Evolutionary conservation across 2,797 vertebrate genomes (phyloP), one percentile per base, ranked within the genome.

Genomic region (Xiphophorus birchmanni): DNA sequence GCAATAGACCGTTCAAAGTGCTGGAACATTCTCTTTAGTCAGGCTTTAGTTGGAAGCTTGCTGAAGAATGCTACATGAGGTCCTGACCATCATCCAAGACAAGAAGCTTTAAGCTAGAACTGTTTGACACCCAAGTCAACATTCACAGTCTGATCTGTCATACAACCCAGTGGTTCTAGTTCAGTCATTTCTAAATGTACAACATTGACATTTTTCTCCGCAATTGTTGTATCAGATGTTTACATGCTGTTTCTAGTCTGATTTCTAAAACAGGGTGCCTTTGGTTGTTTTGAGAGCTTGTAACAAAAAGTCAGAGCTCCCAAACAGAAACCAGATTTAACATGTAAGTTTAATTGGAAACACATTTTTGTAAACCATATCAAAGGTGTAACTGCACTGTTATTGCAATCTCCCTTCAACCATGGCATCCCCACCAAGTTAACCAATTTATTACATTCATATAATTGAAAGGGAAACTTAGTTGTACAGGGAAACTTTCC

Each of bases 201-300:
- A 78, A 76, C 84, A 73, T 5, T 45, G 10, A 40, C 3, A 67
- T 83, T 75, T 76, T 74, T 75, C 48, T 50, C 80, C 60, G 0
- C 18, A 76, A 4, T 69, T 40, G 75, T 82, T 72, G 77, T 67
- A 13, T 84, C 74, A 74, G 56, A 88, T 40, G 42, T 65, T 79
- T 82, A 44, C n/a, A 26, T 56, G 65, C 35, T 3, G 11, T 37
- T 80, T 40, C 47, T 40, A 5, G 48, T 56, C 5, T 18, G 1
- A 80, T 87, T 87, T 82, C 74, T 45, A 81, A 88, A 89, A 79
- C 65, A 88, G 76, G 18, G 86, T 81, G 47, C 67, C 29, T 60
- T 15, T 48, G 15, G 45, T 63, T 10, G 74, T 81, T 91, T 84
- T 75, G 47, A 69, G 50, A 80, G 58, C 60, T n/a, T 69, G 78